Base-by-base conservation (phyloP, 1,140 invertebrate species). In the Heliconius himera region DNA sequence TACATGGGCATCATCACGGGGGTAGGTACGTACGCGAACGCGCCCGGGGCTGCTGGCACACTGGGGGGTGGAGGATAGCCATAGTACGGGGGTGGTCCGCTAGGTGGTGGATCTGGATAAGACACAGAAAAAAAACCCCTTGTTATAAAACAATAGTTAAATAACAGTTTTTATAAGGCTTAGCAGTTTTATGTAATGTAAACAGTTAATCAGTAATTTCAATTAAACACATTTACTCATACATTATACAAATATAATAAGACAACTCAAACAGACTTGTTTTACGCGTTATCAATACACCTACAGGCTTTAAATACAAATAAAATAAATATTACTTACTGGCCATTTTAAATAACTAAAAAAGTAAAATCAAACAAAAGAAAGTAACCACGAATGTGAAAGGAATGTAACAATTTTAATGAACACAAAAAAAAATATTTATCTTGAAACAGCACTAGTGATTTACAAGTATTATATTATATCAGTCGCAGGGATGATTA, bases 1-100 rank as follows among this genome's bases (percentile, higher is more conserved):
- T 91, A 93, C 54, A 88, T 66, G 33, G 91, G 90, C 87, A 91
- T 88, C 84, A 91, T 88, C 16, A 93, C 87, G 0, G 91, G 90
- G 0, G 90, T 66, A 0, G 90, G 91, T 20, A 94, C 82, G 78
- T 90, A 93, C 16, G 88, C 76, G 74, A 85, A 88, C 1, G 79
- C 84, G 3, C 86, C 84, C 6, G 83, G 84, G 0, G 81, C 76
- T 11, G 71, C 20, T 2, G 11, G 60, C 9, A 66, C 70, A 13
- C 75, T 82, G 1, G 88, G 87, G 0, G 85, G 86, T 9, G 83
- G 85, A 0, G 86, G 85, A 70, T 90, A 89, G 1, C 88, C 87
- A 70, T 85, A 85, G 74, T 88, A 87, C 3, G 87, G 88, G 0
- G 90, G 90, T 13, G 85, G 89, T 2, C 87, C 86, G 18, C 88